Evolutionary conservation across 37 sponge, comb jelly and placozoan genomes (phyloP).

Genomic region (Beroe ovata): DNA sequence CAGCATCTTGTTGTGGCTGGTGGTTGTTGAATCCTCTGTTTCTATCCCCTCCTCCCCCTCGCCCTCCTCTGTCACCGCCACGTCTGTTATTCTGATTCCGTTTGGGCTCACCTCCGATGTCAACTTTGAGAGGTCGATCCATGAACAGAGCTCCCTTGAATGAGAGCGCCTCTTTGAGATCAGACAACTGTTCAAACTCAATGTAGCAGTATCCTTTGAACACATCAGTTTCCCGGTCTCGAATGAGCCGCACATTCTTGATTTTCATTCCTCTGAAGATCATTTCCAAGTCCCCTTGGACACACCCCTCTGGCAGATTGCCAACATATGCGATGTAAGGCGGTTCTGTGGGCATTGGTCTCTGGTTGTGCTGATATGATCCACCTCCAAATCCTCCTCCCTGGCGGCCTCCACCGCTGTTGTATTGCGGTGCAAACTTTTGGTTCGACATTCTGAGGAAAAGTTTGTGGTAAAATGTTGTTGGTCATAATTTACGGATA

Average conservation of each 20-base stretch:
- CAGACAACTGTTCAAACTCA: conserved; percentile 81
- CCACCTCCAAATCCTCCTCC: conserved; percentile 54
- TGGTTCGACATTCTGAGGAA: conserved; percentile 41
- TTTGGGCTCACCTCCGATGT: conserved; percentile 71
- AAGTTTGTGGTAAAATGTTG: too few species aligned
- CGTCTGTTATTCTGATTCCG: conserved; percentile 66
- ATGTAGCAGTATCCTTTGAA: conserved; percentile 95
- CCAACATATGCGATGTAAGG: conserved; percentile 92
- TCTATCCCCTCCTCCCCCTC: conserved; percentile 72
- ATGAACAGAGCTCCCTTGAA: conserved; percentile 83
- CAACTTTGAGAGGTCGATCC: conserved; percentile 66
- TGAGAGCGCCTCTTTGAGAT: conserved; percentile 82
- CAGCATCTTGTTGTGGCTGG: conserved; percentile 43
- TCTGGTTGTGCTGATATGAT: conserved; percentile 20
- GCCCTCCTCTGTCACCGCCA: conserved; percentile 58
- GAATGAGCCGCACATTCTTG: conserved; percentile 82
- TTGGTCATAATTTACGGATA: too few species aligned
- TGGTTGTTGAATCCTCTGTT: background rate
- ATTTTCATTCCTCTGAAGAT: conserved; percentile 84
- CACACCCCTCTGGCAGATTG: conserved; percentile 85
- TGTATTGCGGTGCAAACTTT: conserved; percentile 67
- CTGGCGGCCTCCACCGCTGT: background rate
- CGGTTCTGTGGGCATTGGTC: conserved; percentile 83
- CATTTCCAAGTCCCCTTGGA: conserved; percentile 89
- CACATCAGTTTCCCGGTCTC: conserved; percentile 88